Evolutionary conservation across 2,888 invertebrate species (phyloP).

Genomic region (Andrena hattorfiana): DNA sequence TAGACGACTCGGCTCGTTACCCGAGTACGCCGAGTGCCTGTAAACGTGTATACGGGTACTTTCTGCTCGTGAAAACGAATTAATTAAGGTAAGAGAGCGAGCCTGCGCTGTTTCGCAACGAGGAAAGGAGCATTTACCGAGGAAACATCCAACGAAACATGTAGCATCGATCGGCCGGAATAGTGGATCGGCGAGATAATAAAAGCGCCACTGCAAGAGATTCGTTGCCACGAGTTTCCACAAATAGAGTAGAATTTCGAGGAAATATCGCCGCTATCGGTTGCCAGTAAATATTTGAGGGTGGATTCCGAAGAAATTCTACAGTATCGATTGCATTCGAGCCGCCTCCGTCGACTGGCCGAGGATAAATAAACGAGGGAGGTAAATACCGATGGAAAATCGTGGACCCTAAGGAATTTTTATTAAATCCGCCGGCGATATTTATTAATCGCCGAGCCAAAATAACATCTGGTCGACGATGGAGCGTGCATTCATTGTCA

Average conservation of each 20-base stretch:
- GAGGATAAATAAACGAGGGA: conserved; percentile 3
- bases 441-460: not conserved
- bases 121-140: too few species aligned
- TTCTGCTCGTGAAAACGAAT: conserved; percentile 20
- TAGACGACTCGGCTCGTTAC: conserved; percentile 6
- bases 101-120: too few species aligned
- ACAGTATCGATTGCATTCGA: not conserved
- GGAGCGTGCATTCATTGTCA: conserved; percentile 20
- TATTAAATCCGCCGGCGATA: not conserved
- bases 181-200: not conserved
- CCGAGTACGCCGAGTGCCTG: conserved; percentile 9
- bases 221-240: not conserved
- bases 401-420: not conserved
- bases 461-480: not conserved
- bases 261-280: not conserved
- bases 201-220: not conserved
- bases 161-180: not conserved
- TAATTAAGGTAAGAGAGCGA: conserved; percentile 28
- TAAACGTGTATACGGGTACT: not conserved
- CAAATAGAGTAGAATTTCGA: not conserved
- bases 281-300: conserved; percentile 2
- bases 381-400: not conserved
- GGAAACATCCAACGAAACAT: not conserved
- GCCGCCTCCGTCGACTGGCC: not conserved
- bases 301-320: not conserved